These are phyloP conservation scores for Diaphora mendica DNA, from an alignment of 2,888 invertebrate genomes.

Conservation along the genomic window DNA sequence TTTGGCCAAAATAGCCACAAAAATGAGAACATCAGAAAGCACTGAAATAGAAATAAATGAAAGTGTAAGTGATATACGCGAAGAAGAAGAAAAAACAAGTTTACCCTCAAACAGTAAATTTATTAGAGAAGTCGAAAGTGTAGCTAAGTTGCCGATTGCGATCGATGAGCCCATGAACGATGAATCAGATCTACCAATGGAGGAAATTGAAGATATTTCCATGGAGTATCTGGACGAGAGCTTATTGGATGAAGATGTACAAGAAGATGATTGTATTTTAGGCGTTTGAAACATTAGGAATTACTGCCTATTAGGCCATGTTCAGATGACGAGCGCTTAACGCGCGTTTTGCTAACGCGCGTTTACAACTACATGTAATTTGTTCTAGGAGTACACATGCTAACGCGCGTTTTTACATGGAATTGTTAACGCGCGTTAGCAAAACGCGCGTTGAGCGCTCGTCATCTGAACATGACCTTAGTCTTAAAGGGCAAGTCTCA, in stretches of 20 bases:
- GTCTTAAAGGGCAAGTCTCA: not conserved
- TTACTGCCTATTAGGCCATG: not conserved
- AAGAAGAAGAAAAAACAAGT: not conserved
- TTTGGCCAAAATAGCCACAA: conserved; percentile 65
- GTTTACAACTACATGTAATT: no score
- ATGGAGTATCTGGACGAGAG: conserved; percentile 14
- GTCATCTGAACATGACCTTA: no score
- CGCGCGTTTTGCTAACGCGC: no score
- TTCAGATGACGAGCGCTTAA: no score
- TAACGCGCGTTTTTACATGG: no score
- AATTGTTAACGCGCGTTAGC: no score
- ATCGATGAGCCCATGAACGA: not conserved
- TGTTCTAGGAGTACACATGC: no score
- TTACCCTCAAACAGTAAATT: not conserved
- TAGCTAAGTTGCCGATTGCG: not conserved
- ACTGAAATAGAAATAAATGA: not conserved
- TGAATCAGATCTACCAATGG: not conserved
- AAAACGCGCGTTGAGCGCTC: no score
- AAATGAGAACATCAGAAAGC: conserved; percentile 41
- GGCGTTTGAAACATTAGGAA: conserved; percentile 14
- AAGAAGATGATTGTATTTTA: conserved; percentile 21
- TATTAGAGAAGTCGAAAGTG: not conserved
- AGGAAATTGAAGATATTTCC: conserved; percentile 5
- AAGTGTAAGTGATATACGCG: not conserved
- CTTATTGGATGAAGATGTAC: conserved; percentile 3